Conservation (phyloP, 2,888 invertebrate genomes). For the Lasioglossum lativentre region DNA sequence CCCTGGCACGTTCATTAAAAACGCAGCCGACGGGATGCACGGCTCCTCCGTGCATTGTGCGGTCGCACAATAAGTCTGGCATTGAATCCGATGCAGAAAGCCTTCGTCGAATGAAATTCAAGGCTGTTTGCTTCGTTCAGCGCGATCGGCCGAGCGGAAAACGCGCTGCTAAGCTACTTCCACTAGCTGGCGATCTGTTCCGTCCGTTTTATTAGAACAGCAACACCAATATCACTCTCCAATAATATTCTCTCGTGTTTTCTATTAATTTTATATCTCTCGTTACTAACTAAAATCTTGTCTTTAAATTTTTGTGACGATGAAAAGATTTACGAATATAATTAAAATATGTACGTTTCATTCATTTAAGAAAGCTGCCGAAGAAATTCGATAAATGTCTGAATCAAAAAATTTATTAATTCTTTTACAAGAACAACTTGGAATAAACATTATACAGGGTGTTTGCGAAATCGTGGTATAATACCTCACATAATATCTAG, state of each 20-base stretch:
- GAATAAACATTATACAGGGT: no score
- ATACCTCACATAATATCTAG: no score
- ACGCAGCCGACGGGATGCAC: conserved; percentile 21
- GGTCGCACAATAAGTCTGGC: conserved; percentile 46
- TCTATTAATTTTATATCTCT: no score
- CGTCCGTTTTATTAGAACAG: conserved; percentile 19
- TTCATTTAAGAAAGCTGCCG: no score
- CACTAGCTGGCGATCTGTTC: conserved; percentile 27
- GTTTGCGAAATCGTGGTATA: no score
- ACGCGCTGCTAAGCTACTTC: background rate
- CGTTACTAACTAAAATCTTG: no score
- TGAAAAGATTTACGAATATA: no score
- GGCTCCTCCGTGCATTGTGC: conserved; percentile 39
- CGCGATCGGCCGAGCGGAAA: conserved; percentile 24
- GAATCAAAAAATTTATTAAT: no score
- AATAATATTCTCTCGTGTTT: background rate
- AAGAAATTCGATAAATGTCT: no score
- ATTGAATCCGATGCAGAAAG: conserved; percentile 49
- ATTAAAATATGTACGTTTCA: no score
- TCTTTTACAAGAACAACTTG: no score
- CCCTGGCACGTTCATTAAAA: conserved; percentile 40
- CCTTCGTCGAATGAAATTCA: conserved; percentile 41
- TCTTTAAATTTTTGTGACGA: no score
- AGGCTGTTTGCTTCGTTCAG: conserved; percentile 50
- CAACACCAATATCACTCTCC: background rate